Evolutionary conservation across 1,140 invertebrate genomes (phyloP).

Genomic region (Drosophila arawakana): DNA sequence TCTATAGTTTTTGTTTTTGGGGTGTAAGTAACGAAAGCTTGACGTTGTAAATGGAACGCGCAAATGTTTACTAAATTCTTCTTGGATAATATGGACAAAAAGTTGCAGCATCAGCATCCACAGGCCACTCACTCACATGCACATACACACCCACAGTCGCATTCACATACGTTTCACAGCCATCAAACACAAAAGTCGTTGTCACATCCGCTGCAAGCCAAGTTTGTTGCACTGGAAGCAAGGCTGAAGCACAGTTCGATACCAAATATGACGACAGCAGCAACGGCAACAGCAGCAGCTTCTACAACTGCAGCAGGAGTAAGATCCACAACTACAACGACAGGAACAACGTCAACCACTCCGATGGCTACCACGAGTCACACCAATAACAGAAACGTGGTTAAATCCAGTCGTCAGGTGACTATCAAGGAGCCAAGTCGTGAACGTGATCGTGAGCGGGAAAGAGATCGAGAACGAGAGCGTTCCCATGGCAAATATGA

Average conservation of each 20-base stretch:
- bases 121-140: neutral
- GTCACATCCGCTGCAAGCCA: constrained; percentile 21
- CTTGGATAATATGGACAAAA: constrained; percentile 64
- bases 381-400: neutral
- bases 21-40: neutral
- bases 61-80: constrained; percentile 56
- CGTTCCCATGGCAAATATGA: constrained; percentile 13
- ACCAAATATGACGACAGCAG: constrained; percentile 4
- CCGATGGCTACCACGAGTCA: neutral
- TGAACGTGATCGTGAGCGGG: constrained; percentile 1
- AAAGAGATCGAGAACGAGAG: neutral
- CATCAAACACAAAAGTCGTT: constrained; percentile 9
- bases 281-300: neutral
- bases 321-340: neutral
- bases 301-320: neutral
- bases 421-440: neutral
- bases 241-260: constrained; percentile 19
- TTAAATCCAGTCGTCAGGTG: neutral
- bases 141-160: neutral
- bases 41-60: constrained; percentile 52
- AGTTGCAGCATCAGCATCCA: constrained; percentile 37
- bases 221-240: constrained; percentile 22
- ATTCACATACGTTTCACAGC: constrained; percentile 16
- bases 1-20: neutral
- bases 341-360: neutral